Evolutionary conservation across 2,113 vertebrate species (phyloP).

Genomic region (Rhea americana): DNA sequence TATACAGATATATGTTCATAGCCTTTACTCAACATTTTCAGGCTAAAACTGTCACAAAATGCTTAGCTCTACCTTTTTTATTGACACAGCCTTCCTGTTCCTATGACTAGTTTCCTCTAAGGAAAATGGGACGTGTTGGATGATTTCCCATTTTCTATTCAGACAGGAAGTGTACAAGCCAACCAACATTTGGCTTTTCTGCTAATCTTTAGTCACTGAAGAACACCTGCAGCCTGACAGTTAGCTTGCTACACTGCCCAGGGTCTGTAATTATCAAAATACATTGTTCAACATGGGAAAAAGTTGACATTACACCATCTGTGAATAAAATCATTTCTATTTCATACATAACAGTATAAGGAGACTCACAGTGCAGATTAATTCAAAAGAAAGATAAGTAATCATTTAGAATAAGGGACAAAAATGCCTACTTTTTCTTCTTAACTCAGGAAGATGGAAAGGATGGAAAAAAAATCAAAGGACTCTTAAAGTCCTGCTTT

Average conservation of each 20-base stretch:
- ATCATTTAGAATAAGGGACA: neutral
- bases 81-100: constrained; percentile 78
- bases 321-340: neutral
- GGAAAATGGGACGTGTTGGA: constrained; percentile 78
- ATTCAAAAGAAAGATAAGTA: neutral
- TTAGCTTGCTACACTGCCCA: constrained; percentile 6
- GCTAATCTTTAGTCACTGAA: constrained; percentile 40
- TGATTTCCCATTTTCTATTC: constrained; percentile 76
- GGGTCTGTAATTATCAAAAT: constrained; percentile 53
- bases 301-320: neutral
- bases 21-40: constrained; percentile 50
- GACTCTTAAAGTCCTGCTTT: neutral
- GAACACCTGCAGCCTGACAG: constrained; percentile 70
- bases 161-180: constrained; percentile 69
- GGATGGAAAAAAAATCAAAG: neutral
- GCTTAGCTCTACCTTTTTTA: constrained; percentile 56
- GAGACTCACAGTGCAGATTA: neutral
- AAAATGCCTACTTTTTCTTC: neutral
- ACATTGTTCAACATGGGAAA: constrained; percentile 35
- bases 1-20: neutral
- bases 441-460: neutral
- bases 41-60: constrained; percentile 51
- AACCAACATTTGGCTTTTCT: constrained; percentile 49
- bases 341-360: neutral
- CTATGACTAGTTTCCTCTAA: constrained; percentile 76